These are phyloP conservation scores for Myxocyprinus asiaticus DNA, from an alignment of 2,113 vertebrate genomes.

Conservation along the genomic window DNA sequence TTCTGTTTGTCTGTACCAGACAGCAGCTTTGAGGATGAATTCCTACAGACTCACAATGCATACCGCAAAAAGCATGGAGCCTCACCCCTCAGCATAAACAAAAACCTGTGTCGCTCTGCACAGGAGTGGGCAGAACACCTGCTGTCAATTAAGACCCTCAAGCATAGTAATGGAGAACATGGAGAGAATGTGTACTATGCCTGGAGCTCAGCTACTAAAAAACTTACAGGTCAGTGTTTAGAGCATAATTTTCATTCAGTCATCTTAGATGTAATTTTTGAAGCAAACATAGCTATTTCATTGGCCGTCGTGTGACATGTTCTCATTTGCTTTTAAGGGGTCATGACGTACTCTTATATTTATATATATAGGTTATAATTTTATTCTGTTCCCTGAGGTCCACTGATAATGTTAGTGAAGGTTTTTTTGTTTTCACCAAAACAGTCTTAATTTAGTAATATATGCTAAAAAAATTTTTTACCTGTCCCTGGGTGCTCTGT, in stretches of 20 bases:
- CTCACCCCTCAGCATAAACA: constrained; percentile 53
- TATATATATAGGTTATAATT: no score
- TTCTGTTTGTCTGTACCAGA: constrained; percentile 24
- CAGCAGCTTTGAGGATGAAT: constrained; percentile 57
- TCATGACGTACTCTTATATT: no score
- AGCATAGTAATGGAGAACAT: constrained; percentile 58
- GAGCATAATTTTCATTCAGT: background rate
- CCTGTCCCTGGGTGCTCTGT: no score
- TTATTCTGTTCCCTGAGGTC: no score
- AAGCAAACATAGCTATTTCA: background rate
- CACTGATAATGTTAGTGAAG: no score
- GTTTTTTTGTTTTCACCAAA: no score
- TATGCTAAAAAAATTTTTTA: no score
- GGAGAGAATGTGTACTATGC: constrained; percentile 66
- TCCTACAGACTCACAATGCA: constrained; percentile 61
- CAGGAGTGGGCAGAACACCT: constrained; percentile 66
- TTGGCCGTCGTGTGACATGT: no score
- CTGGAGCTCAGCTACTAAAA: constrained; percentile 58
- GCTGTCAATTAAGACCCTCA: constrained; percentile 50
- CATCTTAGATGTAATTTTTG: background rate
- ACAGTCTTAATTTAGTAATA: no score
- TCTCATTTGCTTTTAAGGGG: no score
- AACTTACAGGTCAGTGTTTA: constrained; percentile 27
- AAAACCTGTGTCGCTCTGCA: constrained; percentile 49
- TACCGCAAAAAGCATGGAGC: constrained; percentile 59